Conservation (phyloP, 2,113 vertebrate species). For the Xiphias gladius region DNA sequence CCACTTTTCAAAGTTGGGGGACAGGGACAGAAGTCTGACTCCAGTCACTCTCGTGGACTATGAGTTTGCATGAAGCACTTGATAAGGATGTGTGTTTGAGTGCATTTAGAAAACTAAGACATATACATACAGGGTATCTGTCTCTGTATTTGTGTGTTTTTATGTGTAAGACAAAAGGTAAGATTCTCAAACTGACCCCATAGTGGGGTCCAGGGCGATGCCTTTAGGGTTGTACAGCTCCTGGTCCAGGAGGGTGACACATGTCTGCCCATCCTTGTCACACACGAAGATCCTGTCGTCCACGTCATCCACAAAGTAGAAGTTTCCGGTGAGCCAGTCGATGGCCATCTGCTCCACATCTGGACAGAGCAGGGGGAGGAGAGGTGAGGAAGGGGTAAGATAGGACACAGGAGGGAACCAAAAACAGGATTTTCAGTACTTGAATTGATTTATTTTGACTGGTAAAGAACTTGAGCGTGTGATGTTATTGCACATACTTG, state of each 20-base stretch:
- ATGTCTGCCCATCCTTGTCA: constrained; percentile 93
- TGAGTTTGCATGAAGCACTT: neutral
- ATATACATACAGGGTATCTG: neutral
- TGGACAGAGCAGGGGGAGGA: constrained; percentile 68
- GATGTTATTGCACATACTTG: constrained; percentile 35
- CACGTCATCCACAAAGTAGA: constrained; percentile 99
- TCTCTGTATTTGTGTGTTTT: constrained; percentile 8
- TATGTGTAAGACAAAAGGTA: neutral
- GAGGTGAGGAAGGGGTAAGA: neutral
- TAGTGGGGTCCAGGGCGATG: constrained; percentile 94
- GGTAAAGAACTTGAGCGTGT: constrained; percentile 1
- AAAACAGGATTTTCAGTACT: constrained; percentile 22
- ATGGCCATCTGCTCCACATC: constrained; percentile 99
- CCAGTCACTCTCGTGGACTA: neutral
- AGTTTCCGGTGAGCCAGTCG: constrained; percentile 98
- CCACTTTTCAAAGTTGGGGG: constrained; percentile 24
- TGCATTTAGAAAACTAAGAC: constrained; percentile 2
- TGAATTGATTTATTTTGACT: neutral
- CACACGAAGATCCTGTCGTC: constrained; percentile 98
- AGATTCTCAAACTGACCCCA: constrained; percentile 88
- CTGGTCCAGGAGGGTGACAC: constrained; percentile 95
- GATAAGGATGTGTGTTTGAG: neutral
- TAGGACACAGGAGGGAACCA: constrained; percentile 14
- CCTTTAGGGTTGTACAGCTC: constrained; percentile 99
- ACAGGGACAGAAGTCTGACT: constrained; percentile 36